Evolutionary conservation across 1,140 invertebrate species (phyloP), one percentile per base, ranked within the genome.

Genomic region (Sitodiplosis mosellana): DNA sequence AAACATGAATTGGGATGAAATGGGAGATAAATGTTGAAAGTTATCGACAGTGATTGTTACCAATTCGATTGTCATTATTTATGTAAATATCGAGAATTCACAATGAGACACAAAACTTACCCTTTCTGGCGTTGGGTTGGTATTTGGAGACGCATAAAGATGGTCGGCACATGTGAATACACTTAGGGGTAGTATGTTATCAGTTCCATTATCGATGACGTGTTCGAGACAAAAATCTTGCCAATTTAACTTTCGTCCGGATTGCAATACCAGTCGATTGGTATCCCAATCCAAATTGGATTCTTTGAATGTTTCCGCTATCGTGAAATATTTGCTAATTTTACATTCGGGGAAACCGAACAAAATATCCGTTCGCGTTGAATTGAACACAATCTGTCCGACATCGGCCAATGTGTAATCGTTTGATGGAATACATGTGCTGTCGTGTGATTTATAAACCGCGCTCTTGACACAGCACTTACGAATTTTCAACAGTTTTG

Each of bases 111-210:
- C 4, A 10, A 27, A 27, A 27, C 10, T 27, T 27, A 27, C 27
- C 27, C 4, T 27, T 27, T 27, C 4, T 5, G 27, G 27, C 3
- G 27, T n/a, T n/a, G n/a, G n/a, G n/a, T n/a, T n/a, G n/a, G n/a
- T n/a, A n/a, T n/a, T n/a, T n/a, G n/a, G n/a, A n/a, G n/a, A n/a
- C n/a, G n/a, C n/a, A n/a, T n/a, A 27, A 10, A 27, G 27, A 27
- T 27, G 27, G 34, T 73, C 70, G 8, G 66, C 63, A 61, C 80
- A 83, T 4, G 76, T 73, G 52, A 82, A 75, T 53, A 83, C 73
- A 46, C 33, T 33, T n/a, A 21, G 22, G 2, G 22, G 19, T 7
- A 41, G 15, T 33, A 33, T 33, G 21, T 27, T 27, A 27, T 27
- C 27, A 20, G 56, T 46, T 10, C 58, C 56, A 27, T 27, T 27